Evolutionary conservation across 2,888 invertebrate genomes (phyloP).

Genomic region (Abscondita cerata): DNA sequence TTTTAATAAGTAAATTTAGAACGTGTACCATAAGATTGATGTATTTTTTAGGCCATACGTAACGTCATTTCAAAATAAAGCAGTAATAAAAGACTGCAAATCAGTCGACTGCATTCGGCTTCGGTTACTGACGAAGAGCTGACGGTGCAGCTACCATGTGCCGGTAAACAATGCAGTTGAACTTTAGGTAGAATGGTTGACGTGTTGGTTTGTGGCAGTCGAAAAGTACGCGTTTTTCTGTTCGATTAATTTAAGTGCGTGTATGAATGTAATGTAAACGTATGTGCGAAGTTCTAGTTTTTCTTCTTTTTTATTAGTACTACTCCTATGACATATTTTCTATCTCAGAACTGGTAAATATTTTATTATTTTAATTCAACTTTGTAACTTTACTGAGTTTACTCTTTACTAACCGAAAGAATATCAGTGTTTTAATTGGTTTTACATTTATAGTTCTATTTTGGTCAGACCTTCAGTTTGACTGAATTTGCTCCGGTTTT

Average conservation of each 20-base stretch:
- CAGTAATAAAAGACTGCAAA: conserved; percentile 32
- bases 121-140: conserved; percentile 39
- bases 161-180: conserved; percentile 27
- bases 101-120: conserved; percentile 38
- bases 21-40: too few relatives aligned
- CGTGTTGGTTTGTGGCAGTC: conserved; percentile 22
- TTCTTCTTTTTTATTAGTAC: too few relatives aligned
- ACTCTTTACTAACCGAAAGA: too few relatives aligned
- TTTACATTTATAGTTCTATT: too few relatives aligned
- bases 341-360: too few relatives aligned
- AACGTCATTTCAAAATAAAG: conserved; percentile 30
- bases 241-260: conserved; percentile 18
- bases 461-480: too few relatives aligned
- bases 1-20: too few relatives aligned
- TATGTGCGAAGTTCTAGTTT: conserved; percentile 5
- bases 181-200: conserved; percentile 24
- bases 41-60: not conserved
- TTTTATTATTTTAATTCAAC: too few relatives aligned
- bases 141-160: conserved; percentile 35
- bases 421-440: too few relatives aligned
- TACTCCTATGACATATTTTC: too few relatives aligned
- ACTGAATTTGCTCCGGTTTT: too few relatives aligned
- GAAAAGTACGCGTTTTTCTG: conserved; percentile 19
- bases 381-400: too few relatives aligned
- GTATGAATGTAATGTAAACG: conserved; percentile 10